phyloP scores from a whole-genome alignment of 2,113 vertebrate genomes.

The Pleuronectes platessa region DNA sequence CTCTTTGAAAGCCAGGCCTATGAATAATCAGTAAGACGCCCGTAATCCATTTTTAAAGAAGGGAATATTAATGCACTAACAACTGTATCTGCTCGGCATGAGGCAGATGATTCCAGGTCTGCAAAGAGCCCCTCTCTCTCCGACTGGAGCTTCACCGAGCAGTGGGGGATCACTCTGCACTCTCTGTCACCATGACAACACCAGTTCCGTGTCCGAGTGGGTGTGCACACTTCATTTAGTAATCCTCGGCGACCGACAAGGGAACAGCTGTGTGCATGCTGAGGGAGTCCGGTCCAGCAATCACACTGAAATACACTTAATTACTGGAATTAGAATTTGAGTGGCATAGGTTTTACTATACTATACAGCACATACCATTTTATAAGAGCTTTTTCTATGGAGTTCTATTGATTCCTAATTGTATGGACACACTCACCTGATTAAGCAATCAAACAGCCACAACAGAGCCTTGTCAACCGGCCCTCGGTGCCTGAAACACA shows the following conservation, averaged over 20 bases:
- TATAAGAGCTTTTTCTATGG: neutral
- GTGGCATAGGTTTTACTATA: slow-evolving; percentile 23
- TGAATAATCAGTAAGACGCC: slow-evolving; percentile 77
- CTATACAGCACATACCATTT: neutral
- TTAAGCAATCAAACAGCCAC: neutral
- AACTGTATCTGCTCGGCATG: slow-evolving; percentile 72
- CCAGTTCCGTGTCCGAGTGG: slow-evolving; percentile 76
- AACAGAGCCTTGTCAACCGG: neutral
- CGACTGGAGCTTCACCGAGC: slow-evolving; percentile 44
- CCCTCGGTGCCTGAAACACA: no score
- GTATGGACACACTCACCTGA: neutral
- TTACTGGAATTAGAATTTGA: slow-evolving; percentile 53
- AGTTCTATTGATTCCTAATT: neutral
- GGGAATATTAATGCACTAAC: slow-evolving; percentile 73
- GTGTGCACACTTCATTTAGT: slow-evolving; percentile 79
- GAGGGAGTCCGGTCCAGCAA: slow-evolving; percentile 68
- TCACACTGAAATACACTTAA: slow-evolving; percentile 67
- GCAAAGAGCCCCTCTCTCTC: slow-evolving; percentile 52
- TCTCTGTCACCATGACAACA: slow-evolving; percentile 84
- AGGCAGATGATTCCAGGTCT: slow-evolving; percentile 60
- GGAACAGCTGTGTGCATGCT: slow-evolving; percentile 72
- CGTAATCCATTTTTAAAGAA: slow-evolving; percentile 75
- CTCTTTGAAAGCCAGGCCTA: slow-evolving; percentile 72
- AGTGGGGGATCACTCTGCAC: slow-evolving; percentile 73
- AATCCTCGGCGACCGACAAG: slow-evolving; percentile 71